Evolutionary conservation across 1,140 invertebrate genomes (phyloP), one percentile per base, ranked within the genome.

Genomic region (Lucilia cuprina): DNA sequence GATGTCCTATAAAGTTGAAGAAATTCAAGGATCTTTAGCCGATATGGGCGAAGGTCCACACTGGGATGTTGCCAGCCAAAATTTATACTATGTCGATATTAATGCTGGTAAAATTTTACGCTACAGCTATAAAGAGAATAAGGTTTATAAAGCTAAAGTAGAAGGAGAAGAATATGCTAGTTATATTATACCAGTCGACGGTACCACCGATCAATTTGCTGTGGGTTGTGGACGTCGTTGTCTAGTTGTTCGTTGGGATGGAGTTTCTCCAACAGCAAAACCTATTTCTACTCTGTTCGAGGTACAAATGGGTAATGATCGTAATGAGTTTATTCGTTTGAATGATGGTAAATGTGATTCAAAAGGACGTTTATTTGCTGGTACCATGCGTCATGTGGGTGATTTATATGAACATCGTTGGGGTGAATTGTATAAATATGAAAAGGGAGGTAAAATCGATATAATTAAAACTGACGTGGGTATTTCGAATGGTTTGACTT

Each of bases 321-420:
- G 92, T 1, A 89, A 88, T 12, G 84, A 87, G 8, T 91, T 89
- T 1, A 97, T 95, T 87, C 92, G 96, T 86, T 94, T 96, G 85
- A 98, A 98, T 88, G 97, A 98, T 91, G 97, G 94, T n/a, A 98
- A 98, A 92, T 95, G 95, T 84, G 97, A 98, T 90, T 93, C 94
- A 0, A 89, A 89, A 12, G 97, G 97, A 65, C 92, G 96, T 50
- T 91, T 98, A 82, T 88, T 89, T 89, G 86, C 87, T 94, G 95
- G 95, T 74, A 96, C 95, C 55, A 96, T 96, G 94, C 94, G 86
- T 60, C 87, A 88, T 85, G 86, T 87, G 70, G 88, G 87, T 30
- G 88, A 90, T 82, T 86, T 87, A 74, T 89, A 87, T 70, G 93
- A 94, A 86, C 91, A 93, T 82, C 91, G 93, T 21, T 91, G 93